A percentile compares a stretch with the other conserved stretches of the same genome.
These are phyloP conservation scores for Champsocephalus esox DNA, from an alignment of 2,797 vertebrate genomes.

Conservation along the genomic window DNA sequence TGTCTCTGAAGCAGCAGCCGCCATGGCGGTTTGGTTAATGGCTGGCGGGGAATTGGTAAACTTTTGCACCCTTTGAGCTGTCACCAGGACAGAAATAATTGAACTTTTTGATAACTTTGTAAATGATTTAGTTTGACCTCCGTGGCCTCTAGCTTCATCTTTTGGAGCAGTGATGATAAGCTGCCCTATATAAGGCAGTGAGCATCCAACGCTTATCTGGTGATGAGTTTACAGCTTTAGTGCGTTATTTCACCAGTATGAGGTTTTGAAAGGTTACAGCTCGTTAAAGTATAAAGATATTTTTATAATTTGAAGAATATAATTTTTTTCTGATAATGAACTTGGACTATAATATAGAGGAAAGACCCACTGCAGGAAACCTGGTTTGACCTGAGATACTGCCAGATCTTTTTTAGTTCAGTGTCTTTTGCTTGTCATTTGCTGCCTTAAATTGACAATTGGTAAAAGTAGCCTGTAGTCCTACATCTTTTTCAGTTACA, in stretches of 20 bases:
- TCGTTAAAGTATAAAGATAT: background rate
- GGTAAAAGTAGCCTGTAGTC: background rate
- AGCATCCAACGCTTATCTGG: conserved; percentile 8
- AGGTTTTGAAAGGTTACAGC: background rate
- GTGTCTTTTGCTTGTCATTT: conserved; percentile 17
- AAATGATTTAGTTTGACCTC: conserved; percentile 94
- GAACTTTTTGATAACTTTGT: conserved; percentile 94
- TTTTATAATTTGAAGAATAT: background rate
- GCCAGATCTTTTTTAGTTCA: conserved; percentile 1
- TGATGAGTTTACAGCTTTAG: background rate
- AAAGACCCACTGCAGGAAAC: conserved; percentile 7
- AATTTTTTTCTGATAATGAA: conserved; percentile 9
- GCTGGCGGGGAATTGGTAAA: conserved; percentile 86
- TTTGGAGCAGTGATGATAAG: conserved; percentile 75
- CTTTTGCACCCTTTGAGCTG: conserved; percentile 92
- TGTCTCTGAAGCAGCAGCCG: conserved; percentile 2
- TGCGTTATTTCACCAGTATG: conserved; percentile 7
- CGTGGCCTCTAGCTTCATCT: conserved; percentile 85
- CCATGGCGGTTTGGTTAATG: conserved; percentile 74
- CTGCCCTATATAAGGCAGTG: background rate
- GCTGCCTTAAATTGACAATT: conserved; percentile 13
- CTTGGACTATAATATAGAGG: conserved; percentile 18
- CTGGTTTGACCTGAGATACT: conserved; percentile 16
- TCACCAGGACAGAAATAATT: conserved; percentile 90
- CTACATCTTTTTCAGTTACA: background rate